A percentile compares a stretch with the other conserved stretches of the same genome.
These are phyloP conservation scores for Takifugu rubripes DNA, from an alignment of 2,797 vertebrate species.

Conservation along the genomic window DNA sequence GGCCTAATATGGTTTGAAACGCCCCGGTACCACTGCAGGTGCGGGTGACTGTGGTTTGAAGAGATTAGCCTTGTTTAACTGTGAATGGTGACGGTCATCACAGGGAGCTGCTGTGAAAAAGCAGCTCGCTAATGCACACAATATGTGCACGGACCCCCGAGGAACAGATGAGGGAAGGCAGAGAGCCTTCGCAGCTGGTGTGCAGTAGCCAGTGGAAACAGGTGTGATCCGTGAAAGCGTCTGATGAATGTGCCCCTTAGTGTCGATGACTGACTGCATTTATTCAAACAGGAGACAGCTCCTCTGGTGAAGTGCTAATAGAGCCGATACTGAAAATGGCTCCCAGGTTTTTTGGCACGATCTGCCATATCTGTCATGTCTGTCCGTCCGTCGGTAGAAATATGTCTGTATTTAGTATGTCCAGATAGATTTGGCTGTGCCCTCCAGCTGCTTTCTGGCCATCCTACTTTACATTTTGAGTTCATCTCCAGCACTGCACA, in stretches of 20 bases:
- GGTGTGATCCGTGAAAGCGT: slow-evolving; percentile 69
- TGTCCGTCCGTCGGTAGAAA: too few relatives aligned
- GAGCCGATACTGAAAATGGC: slow-evolving; percentile 66
- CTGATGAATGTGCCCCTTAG: slow-evolving; percentile 77
- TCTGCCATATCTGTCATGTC: too few relatives aligned
- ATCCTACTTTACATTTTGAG: too few relatives aligned
- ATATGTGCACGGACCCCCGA: slow-evolving; percentile 35
- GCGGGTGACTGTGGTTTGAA: slow-evolving; percentile 28
- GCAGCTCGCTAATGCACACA: slow-evolving; percentile 26
- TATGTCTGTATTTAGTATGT: too few relatives aligned
- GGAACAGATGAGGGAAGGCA: slow-evolving; percentile 63
- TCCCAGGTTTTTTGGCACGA: slow-evolving; percentile 26
- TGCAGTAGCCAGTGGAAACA: slow-evolving; percentile 71
- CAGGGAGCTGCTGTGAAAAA: slow-evolving; percentile 52
- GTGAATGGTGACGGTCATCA: slow-evolving; percentile 42
- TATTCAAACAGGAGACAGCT: slow-evolving; percentile 70
- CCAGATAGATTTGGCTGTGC: too few relatives aligned
- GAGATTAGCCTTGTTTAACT: slow-evolving; percentile 53
- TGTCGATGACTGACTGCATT: slow-evolving; percentile 73
- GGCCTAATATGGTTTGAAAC: slow-evolving; percentile 29
- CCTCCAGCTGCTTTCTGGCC: too few relatives aligned
- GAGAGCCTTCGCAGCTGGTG: slow-evolving; percentile 55
- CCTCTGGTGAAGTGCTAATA: slow-evolving; percentile 61
- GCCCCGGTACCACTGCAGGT: background rate
- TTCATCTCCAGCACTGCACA: too few relatives aligned